A percentile compares a stretch with the other conserved stretches of the same genome.
Evolutionary conservation across 2,113 vertebrate genomes (phyloP).

Genomic region (Psammodynastes pulverulentus): DNA sequence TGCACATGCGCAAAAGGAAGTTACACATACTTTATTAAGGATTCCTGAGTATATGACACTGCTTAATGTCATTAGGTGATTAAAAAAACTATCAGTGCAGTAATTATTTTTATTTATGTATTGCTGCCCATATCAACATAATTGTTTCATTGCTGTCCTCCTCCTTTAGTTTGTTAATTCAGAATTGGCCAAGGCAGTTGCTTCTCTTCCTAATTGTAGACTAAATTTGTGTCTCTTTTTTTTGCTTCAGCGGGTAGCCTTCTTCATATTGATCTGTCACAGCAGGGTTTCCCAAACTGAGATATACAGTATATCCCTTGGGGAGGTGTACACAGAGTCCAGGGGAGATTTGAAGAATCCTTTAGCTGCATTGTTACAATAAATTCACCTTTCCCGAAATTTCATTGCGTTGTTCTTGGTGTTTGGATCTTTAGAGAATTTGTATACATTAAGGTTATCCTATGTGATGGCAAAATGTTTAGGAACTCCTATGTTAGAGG

Average conservation of each 20-base stretch:
- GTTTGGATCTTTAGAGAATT: neutral
- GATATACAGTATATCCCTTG: neutral
- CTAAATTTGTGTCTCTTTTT: neutral
- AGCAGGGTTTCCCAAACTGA: neutral
- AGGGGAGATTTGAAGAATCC: neutral
- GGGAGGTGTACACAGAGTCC: neutral
- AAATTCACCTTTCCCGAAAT: neutral
- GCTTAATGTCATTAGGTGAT: neutral
- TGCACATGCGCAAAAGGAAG: neutral
- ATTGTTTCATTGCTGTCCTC: neutral
- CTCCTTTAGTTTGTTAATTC: neutral
- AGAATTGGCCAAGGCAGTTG: neutral
- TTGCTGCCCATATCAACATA: neutral
- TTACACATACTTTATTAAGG: neutral
- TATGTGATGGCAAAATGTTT: neutral
- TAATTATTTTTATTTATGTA: neutral
- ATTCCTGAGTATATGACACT: neutral
- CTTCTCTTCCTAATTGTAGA: neutral
- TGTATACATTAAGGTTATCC: neutral
- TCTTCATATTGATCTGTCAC: neutral
- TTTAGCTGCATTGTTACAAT: neutral
- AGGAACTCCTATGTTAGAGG: neutral
- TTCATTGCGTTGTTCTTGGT: neutral
- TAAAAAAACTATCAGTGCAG: neutral
- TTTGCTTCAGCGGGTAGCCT: neutral